Conservation (phyloP, 2,888 invertebrate species). For the Tillus elongatus region DNA sequence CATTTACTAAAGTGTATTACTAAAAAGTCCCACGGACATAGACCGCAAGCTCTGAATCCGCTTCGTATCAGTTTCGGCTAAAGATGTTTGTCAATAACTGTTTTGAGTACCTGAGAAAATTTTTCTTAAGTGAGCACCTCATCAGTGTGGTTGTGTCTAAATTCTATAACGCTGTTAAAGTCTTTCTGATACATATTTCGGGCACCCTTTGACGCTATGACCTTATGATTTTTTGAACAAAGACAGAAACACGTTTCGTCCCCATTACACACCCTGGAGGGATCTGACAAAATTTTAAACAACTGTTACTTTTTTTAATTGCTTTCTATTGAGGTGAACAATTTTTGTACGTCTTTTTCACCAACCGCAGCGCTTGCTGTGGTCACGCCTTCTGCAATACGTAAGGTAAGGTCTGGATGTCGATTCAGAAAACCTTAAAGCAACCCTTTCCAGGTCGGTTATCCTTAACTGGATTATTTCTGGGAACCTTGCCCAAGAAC, state of each 20-base stretch:
- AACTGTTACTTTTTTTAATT: not conserved
- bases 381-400: slow-evolving; percentile 6
- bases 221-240: slow-evolving; percentile 12
- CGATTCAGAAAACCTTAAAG: slow-evolving; percentile 7
- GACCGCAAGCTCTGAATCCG: no score
- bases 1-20: no score
- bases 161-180: slow-evolving; percentile 5
- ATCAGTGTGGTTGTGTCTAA: slow-evolving; percentile 4
- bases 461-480: slow-evolving; percentile 8
- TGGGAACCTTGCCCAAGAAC: no score
- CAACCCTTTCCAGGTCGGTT: slow-evolving; percentile 10
- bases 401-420: slow-evolving; percentile 1
- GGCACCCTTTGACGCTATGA: slow-evolving; percentile 16
- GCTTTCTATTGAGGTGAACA: not conserved
- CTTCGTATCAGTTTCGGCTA: no score
- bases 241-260: slow-evolving; percentile 7
- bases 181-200: slow-evolving; percentile 18
- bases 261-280: slow-evolving; percentile 5
- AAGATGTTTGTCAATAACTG: no score
- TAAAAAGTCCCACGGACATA: no score
- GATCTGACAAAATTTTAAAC: slow-evolving; percentile 5
- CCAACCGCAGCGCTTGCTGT: not conserved
- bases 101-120: no score
- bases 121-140: slow-evolving; percentile 3
- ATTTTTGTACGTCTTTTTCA: slow-evolving; percentile 3